Conservation (phyloP, 2,888 invertebrate species). For the Phortica okadai region DNA sequence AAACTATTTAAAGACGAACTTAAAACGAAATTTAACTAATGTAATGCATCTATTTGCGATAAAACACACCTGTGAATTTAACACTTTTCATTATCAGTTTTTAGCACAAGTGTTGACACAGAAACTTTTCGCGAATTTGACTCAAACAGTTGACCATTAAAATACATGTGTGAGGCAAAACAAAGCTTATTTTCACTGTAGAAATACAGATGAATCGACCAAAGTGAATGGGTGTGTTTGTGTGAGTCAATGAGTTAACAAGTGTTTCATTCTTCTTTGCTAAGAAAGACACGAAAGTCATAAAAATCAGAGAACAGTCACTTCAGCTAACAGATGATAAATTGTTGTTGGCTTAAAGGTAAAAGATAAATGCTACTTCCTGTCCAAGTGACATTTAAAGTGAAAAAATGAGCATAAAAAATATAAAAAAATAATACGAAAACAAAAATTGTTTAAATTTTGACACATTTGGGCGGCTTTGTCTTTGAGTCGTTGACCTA, state of each 20-base stretch:
- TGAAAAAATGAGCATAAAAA: constrained; percentile 13
- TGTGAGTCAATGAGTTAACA: background rate
- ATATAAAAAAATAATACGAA: background rate
- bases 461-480: background rate
- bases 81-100: no score
- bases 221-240: background rate
- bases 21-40: no score
- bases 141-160: no score
- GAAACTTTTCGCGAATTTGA: no score
- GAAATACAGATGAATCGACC: background rate
- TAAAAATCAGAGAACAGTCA: background rate
- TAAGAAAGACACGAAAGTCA: background rate
- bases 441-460: constrained; percentile 8
- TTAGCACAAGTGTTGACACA: no score
- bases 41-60: no score
- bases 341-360: constrained; percentile 14
- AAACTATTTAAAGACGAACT: no score
- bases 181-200: background rate
- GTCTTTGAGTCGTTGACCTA: constrained; percentile 6
- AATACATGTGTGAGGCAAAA: background rate
- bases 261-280: background rate
- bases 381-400: constrained; percentile 18
- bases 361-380: constrained; percentile 21
- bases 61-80: no score
- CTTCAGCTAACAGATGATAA: background rate